Percentiles rank a stretch among this genome's conserved stretches.
Evolutionary conservation across 2,113 vertebrate species (phyloP).

Genomic region (Toxostoma redivivum): DNA sequence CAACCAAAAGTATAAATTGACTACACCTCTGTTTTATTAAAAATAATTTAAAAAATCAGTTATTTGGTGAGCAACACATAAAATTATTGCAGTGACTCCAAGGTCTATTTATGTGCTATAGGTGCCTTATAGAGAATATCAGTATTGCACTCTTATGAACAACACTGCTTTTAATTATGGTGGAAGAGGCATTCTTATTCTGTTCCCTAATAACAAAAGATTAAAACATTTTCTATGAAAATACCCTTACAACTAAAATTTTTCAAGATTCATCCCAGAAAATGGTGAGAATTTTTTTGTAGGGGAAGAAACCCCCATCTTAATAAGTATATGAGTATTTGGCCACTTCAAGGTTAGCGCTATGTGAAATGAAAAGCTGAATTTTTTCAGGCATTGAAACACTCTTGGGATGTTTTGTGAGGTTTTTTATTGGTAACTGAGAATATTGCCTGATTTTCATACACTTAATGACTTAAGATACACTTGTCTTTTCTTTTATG

Average conservation of each 20-base stretch:
- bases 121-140: neutral
- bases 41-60: neutral
- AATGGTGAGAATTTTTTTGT: neutral
- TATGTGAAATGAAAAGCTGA: neutral
- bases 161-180: neutral
- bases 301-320: neutral
- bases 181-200: neutral
- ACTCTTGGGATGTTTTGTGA: neutral
- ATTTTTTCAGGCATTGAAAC: neutral
- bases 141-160: neutral
- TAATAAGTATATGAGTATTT: neutral
- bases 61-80: neutral
- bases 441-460: neutral
- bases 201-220: neutral
- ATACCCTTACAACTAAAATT: neutral
- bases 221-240: neutral
- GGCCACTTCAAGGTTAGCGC: neutral
- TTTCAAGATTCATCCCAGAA: neutral
- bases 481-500: neutral
- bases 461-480: neutral
- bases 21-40: neutral
- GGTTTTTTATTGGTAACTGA: neutral
- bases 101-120: neutral
- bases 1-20: neutral
- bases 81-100: neutral